These are phyloP conservation scores for Cyclophora punctaria DNA, from an alignment of 2,888 invertebrate genomes.

Conservation along the genomic window DNA sequence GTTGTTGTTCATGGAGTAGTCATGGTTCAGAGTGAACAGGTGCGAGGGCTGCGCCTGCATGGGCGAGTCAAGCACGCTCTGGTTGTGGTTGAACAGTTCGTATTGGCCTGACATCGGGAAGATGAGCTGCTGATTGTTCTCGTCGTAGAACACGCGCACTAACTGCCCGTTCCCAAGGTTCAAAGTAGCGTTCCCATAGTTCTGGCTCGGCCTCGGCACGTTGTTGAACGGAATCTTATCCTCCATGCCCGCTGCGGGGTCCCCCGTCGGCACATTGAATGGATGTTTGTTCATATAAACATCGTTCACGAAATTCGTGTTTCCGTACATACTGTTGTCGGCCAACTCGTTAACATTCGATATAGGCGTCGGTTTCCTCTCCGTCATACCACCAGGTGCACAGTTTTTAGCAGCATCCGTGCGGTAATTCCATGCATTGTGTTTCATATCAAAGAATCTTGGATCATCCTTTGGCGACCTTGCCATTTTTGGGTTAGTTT, in stretches of 20 bases:
- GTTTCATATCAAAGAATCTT: conserved; percentile 59
- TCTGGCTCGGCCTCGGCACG: conserved; percentile 46
- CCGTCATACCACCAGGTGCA: conserved; percentile 48
- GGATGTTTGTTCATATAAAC: conserved; percentile 57
- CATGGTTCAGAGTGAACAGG: conserved; percentile 59
- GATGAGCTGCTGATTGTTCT: conserved; percentile 64
- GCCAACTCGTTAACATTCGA: conserved; percentile 39
- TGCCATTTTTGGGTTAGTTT: conserved; percentile 64
- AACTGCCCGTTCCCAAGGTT: conserved; percentile 65
- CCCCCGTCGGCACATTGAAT: conserved; percentile 47
- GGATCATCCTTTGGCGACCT: conserved; percentile 71
- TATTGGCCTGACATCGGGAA: conserved; percentile 66
- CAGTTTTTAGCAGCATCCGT: conserved; percentile 55
- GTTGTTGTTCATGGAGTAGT: conserved; percentile 48
- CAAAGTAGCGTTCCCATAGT: conserved; percentile 62
- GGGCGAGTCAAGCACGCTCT: conserved; percentile 50
- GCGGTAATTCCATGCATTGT: conserved; percentile 66
- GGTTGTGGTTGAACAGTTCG: conserved; percentile 61
- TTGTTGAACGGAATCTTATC: conserved; percentile 49
- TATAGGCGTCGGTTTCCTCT: conserved; percentile 46
- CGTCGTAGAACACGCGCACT: conserved; percentile 61
- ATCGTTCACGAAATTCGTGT: conserved; percentile 49
- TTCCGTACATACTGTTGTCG: conserved; percentile 54
- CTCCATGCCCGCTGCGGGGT: conserved; percentile 42
- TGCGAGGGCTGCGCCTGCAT: conserved; percentile 48